These are phyloP conservation scores for Anthopleura xanthogrammica DNA, from an alignment of 92 coral and sea anemone genomes.

Conservation along the genomic window DNA sequence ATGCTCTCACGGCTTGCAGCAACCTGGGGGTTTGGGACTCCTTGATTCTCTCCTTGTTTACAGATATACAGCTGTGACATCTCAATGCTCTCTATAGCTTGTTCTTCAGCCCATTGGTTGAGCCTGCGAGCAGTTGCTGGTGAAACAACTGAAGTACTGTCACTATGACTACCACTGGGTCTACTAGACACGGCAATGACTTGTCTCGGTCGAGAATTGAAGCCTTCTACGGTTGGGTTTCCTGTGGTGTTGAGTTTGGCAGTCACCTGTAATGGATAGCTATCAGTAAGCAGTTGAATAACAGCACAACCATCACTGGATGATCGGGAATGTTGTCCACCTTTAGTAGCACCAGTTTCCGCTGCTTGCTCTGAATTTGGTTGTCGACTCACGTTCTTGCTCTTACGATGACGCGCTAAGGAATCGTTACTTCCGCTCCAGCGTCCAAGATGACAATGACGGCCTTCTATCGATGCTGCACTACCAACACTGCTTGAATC, in stretches of 20 bases:
- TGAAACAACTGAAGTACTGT: constrained; percentile 60
- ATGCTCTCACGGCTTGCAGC: constrained; percentile 40
- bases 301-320: constrained; percentile 77
- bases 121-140: constrained; percentile 77
- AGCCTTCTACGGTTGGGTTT: constrained; percentile 5
- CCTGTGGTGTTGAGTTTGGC: constrained; percentile 41
- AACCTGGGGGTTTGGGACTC: constrained; percentile 15
- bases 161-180: constrained; percentile 33
- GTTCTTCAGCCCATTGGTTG: constrained; percentile 72
- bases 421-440: constrained; percentile 84
- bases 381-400: constrained; percentile 27
- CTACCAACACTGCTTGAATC: constrained; percentile 65
- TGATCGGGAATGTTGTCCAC: constrained; percentile 64
- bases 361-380: constrained; percentile 8
- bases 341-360: neutral
- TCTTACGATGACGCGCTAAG: constrained; percentile 66
- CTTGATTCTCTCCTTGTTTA: neutral
- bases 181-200: neutral
- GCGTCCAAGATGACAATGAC: constrained; percentile 57
- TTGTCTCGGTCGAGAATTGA: constrained; percentile 27
- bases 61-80: constrained; percentile 39
- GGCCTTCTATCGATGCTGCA: constrained; percentile 64
- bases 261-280: constrained; percentile 79
- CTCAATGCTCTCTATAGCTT: constrained; percentile 53
- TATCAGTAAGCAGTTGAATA: constrained; percentile 64